phyloP scores from a whole-genome alignment of 2,888 invertebrate species.

The Sphaerolaimus hirsutus region DNA sequence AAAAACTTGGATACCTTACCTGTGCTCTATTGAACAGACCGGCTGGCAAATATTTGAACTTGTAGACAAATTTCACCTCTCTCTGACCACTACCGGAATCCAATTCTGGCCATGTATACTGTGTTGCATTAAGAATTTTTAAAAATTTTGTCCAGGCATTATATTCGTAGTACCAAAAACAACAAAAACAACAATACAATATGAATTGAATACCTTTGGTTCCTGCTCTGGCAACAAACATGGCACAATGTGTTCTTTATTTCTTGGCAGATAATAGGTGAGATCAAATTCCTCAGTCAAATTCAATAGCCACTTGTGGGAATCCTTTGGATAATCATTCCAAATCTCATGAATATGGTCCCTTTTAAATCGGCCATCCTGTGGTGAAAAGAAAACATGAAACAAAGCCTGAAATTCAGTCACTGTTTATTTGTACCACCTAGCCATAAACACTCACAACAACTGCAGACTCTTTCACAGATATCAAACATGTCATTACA shows the following conservation, averaged over 20 bases:
- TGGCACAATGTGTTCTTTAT: constrained; percentile 25
- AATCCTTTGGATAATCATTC: constrained; percentile 17
- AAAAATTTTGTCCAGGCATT: too few relatives aligned
- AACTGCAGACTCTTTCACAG: constrained; percentile 24
- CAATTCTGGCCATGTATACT: constrained; percentile 10
- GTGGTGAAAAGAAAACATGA: neutral
- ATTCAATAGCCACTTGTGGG: constrained; percentile 25
- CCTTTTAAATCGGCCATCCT: constrained; percentile 24
- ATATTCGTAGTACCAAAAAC: too few relatives aligned
- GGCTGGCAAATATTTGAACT: constrained; percentile 26
- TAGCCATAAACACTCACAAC: too few relatives aligned
- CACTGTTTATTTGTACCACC: too few relatives aligned
- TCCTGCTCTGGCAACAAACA: constrained; percentile 25
- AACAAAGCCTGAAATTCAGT: neutral
- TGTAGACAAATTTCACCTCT: constrained; percentile 25
- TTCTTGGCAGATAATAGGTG: constrained; percentile 21
- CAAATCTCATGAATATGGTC: constrained; percentile 20
- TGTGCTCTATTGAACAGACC: constrained; percentile 28
- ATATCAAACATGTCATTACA: constrained; percentile 26
- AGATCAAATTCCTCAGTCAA: constrained; percentile 28
- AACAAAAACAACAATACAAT: too few relatives aligned
- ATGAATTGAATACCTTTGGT: constrained; percentile 16
- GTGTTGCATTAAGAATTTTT: constrained; percentile 8
- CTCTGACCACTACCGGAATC: neutral
- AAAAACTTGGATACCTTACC: constrained; percentile 15